A percentile compares a stretch with the other conserved stretches of the same genome.
phyloP scores from a whole-genome alignment of 2,888 invertebrate species.

The Netelia virgata region DNA sequence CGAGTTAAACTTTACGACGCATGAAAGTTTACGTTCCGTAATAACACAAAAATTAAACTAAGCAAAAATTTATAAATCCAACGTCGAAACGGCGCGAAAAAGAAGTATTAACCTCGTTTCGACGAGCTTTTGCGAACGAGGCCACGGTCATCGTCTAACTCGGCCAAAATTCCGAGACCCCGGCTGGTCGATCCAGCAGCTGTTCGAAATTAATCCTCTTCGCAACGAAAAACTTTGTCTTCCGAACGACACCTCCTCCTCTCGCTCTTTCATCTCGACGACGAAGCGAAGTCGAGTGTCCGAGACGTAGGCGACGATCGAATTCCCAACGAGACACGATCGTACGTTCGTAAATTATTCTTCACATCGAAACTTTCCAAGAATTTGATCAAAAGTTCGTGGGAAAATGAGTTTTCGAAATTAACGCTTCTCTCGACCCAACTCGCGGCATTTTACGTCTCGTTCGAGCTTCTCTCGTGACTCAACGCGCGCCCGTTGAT shows the following conservation, averaged over 20 bases:
- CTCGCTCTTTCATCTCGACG: neutral
- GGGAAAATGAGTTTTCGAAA: conserved; percentile 16
- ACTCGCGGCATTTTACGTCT: neutral
- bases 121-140: conserved; percentile 12
- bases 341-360: conserved; percentile 30
- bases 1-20: neutral
- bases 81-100: neutral
- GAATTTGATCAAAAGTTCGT: conserved; percentile 41
- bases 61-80: neutral
- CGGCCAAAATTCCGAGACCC: neutral
- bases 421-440: neutral
- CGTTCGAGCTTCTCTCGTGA: conserved; percentile 1
- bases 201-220: conserved; percentile 19
- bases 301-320: conserved; percentile 45
- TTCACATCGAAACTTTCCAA: neutral
- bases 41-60: neutral
- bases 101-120: conserved; percentile 2
- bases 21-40: neutral
- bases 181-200: conserved; percentile 13
- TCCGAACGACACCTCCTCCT: neutral
- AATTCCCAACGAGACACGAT: conserved; percentile 13
- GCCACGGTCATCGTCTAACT: conserved; percentile 22
- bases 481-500: conserved; percentile 8
- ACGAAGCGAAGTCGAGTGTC: neutral
- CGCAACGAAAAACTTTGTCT: neutral